phyloP scores from a whole-genome alignment of 2,888 invertebrate genomes.

The Dicranocentrus wangi region DNA sequence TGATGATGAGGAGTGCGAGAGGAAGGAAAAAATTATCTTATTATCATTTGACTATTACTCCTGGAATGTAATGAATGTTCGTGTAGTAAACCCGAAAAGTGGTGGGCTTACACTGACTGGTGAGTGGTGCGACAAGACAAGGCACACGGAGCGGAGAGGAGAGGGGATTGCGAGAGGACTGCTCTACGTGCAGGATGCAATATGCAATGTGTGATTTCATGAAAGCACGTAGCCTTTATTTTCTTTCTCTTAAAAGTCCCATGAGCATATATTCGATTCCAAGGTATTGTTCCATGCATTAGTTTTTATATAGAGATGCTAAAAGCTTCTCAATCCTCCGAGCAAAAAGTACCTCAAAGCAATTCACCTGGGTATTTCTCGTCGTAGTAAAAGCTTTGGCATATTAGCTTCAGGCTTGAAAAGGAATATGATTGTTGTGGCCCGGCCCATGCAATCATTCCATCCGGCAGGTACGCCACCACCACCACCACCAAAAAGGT shows the following conservation, averaged over 20 bases:
- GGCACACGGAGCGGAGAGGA: neutral
- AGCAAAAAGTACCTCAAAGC: conserved; percentile 61
- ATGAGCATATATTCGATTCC: conserved; percentile 32
- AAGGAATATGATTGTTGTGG: conserved; percentile 50
- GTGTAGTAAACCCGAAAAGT: conserved; percentile 5
- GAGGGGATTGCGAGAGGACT: neutral
- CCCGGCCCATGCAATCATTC: conserved; percentile 53
- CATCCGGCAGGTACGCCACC: conserved; percentile 51
- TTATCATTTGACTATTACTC: conserved; percentile 12
- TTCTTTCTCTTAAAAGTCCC: conserved; percentile 56
- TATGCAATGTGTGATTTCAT: conserved; percentile 7
- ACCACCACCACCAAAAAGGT: conserved; percentile 25
- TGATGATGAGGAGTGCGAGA: too few species aligned
- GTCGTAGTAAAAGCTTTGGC: conserved; percentile 46
- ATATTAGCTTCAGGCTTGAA: conserved; percentile 29
- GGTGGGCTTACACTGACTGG: neutral
- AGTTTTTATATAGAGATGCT: conserved; percentile 55
- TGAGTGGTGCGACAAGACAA: too few species aligned
- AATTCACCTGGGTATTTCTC: conserved; percentile 58
- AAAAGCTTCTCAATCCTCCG: conserved; percentile 52
- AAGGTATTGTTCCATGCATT: conserved; percentile 27
- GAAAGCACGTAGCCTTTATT: conserved; percentile 44
- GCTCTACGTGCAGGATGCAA: neutral
- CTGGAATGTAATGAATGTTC: conserved; percentile 23
- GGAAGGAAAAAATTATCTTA: conserved; percentile 14